Percentiles rank a stretch among this genome's conserved stretches.
phyloP scores from a whole-genome alignment of 2,113 vertebrate species.

The Cairina moschata region DNA sequence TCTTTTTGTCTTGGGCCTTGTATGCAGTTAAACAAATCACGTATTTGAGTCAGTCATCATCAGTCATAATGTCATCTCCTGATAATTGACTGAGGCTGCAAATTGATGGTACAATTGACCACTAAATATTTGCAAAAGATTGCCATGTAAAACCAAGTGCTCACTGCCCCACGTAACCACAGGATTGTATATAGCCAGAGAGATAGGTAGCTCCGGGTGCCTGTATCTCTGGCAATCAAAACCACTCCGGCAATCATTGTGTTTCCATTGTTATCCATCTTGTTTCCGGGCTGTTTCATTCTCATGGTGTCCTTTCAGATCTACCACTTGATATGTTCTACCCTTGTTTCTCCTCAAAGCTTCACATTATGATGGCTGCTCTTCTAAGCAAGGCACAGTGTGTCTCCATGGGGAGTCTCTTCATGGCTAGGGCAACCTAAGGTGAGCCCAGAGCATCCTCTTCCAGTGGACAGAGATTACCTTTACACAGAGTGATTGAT shows the following conservation, averaged over 20 bases:
- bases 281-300: neutral
- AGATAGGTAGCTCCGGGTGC: neutral
- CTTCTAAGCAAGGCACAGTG: neutral
- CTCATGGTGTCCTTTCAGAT: neutral
- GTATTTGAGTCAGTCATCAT: neutral
- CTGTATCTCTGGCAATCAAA: neutral
- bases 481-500: neutral
- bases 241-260: neutral
- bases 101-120: neutral
- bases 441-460: neutral
- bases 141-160: neutral
- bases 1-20: neutral
- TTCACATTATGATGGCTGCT: neutral
- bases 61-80: neutral
- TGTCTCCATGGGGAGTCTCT: neutral
- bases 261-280: neutral
- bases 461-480: neutral
- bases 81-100: neutral
- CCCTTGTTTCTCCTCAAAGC: neutral
- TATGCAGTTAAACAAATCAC: conserved; percentile 17
- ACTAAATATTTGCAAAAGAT: neutral
- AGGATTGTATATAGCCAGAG: too few relatives aligned
- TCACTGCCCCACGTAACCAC: neutral
- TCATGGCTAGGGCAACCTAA: neutral
- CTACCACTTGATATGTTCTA: neutral